Evolutionary conservation across 2,113 vertebrate species (phyloP), one percentile per base, ranked within the genome.

Genomic region (Xenopus borealis): DNA sequence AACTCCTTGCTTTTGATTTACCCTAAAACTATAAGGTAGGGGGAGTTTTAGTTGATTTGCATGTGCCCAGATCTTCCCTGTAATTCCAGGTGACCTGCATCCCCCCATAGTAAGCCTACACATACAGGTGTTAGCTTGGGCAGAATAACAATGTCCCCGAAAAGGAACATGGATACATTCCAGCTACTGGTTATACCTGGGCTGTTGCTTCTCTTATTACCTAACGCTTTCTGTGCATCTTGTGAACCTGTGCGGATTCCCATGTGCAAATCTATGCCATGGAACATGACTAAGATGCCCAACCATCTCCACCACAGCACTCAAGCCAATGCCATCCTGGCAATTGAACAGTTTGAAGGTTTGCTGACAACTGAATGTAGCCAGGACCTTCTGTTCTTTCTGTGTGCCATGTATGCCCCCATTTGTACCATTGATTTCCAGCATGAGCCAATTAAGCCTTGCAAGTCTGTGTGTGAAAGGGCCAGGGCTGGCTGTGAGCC

Each of bases 291-390:
- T 82, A 97, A 97, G 88, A 98, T 99, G 97, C 97, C 97, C 66
- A 99, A 98, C 92, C 97, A 99, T 87, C 94, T 99, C 83, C 97
- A 99, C 89, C 97, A 99, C 93, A 99, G 97, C 91, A 99, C 97
- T 62, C 97, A 99, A 91, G 97, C 94, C 79, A 99, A 99, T 89
- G 97, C 97, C 68, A 91, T 98, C 80, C 91, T 98, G 86, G 95
- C 97, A 78, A 98, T 99, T 79, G 97, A 99, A 88, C 97, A 98
- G 90, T 99, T 95, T 80, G 96, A 99, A 61, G 96, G 92, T 47
- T 88, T 99, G 67, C 87, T 99, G 87, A 93, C 92, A 71, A 95
- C 94, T 13, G 88, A 90, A 74, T 99, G 97, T 89, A 99, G 97
- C 82, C 86, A 92, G 0, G 97, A 95, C 68, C 86, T 98, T 52